Evolutionary conservation across 2,888 invertebrate species (phyloP).

Genomic region (Apamea monoglypha): DNA sequence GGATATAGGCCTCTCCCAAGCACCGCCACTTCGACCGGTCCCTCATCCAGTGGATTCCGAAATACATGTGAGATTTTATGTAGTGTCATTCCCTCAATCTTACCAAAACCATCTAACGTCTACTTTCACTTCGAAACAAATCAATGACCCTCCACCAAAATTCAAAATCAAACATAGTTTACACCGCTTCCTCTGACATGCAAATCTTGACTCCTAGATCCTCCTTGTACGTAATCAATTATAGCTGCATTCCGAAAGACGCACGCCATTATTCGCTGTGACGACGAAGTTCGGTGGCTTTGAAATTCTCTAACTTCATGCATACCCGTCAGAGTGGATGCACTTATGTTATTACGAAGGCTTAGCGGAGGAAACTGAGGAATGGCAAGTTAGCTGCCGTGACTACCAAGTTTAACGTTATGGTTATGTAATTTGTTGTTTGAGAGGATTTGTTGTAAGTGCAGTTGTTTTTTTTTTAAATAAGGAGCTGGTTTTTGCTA

Average conservation of each 20-base stretch:
- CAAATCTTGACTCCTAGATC: not conserved
- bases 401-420: slow-evolving; percentile 27
- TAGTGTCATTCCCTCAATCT: not conserved
- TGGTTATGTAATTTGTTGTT: slow-evolving; percentile 18
- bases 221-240: slow-evolving; percentile 37
- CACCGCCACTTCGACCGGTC: no score
- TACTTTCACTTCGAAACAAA: not conserved
- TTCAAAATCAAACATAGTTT: not conserved
- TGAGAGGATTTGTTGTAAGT: slow-evolving; percentile 13
- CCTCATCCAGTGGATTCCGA: no score
- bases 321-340: slow-evolving; percentile 62
- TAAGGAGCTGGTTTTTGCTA: not conserved
- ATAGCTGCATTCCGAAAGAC: slow-evolving; percentile 34
- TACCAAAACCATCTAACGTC: not conserved
- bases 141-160: not conserved
- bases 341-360: slow-evolving; percentile 72
- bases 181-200: no score
- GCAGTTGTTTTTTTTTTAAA: slow-evolving; percentile 11
- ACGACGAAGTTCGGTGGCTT: slow-evolving; percentile 67
- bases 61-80: not conserved
- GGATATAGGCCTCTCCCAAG: no score
- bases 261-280: slow-evolving; percentile 50
- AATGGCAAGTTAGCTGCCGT: slow-evolving; percentile 62
- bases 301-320: slow-evolving; percentile 67
- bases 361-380: slow-evolving; percentile 63